Evolutionary conservation across 2,797 vertebrate species (phyloP).

Genomic region (Microtus californicus): DNA sequence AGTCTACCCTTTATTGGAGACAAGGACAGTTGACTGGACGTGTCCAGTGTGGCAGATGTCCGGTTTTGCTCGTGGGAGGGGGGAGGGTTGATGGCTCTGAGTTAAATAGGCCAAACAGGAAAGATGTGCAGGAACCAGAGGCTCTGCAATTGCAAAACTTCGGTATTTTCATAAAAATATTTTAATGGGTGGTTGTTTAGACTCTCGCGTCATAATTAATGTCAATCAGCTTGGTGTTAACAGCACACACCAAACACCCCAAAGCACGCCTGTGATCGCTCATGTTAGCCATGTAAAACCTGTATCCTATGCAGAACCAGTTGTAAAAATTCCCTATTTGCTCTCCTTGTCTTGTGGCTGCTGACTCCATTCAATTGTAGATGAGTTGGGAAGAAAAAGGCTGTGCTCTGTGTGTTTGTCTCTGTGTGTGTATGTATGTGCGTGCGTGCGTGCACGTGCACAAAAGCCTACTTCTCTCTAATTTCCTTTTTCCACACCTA

Average conservation of each 20-base stretch:
- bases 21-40: background rate
- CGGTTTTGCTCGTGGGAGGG: background rate
- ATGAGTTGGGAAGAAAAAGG: background rate
- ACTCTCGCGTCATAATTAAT: background rate
- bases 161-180: slow-evolving; percentile 23
- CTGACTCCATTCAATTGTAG: background rate
- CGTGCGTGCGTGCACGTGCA: rapidly evolving
- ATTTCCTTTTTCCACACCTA: background rate
- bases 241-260: background rate
- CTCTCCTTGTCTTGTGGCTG: background rate
- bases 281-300: background rate
- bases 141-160: background rate
- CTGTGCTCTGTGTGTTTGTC: too few relatives aligned
- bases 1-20: background rate
- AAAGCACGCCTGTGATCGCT: background rate
- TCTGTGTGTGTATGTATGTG: too few relatives aligned
- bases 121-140: background rate
- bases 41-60: background rate
- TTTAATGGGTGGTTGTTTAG: slow-evolving; percentile 15
- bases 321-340: background rate
- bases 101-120: slow-evolving; percentile 17
- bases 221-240: background rate
- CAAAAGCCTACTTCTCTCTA: background rate
- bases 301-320: background rate
- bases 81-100: background rate